phyloP scores from a whole-genome alignment of 2,797 vertebrate genomes.

The Melanotaenia maccullochi region DNA sequence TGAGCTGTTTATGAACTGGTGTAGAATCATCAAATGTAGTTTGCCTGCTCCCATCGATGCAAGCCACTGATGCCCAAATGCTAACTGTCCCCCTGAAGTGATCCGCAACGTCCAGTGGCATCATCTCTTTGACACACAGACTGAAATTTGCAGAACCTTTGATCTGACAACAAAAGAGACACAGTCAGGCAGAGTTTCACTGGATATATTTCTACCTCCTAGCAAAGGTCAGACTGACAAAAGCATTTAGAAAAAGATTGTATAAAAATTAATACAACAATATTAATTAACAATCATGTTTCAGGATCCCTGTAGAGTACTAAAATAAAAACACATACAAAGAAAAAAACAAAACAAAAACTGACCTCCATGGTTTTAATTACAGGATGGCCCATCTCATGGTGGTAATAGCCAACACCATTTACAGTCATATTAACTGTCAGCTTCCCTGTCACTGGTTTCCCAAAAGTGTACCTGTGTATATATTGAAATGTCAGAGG shows the following conservation, averaged over 20 bases:
- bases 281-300: slow-evolving; percentile 8
- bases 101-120: slow-evolving; percentile 90
- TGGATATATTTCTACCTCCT: neutral
- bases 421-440: slow-evolving; percentile 93
- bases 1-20: slow-evolving; percentile 92
- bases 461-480: slow-evolving; percentile 93
- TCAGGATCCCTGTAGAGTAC: neutral
- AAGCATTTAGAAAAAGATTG: slow-evolving; percentile 2
- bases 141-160: slow-evolving; percentile 88
- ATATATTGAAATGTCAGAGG: slow-evolving; percentile 25
- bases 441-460: slow-evolving; percentile 89
- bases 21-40: slow-evolving; percentile 92
- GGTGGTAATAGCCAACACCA: slow-evolving; percentile 93
- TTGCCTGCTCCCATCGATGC: slow-evolving; percentile 88
- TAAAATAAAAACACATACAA: slow-evolving; percentile 6
- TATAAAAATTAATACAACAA: neutral
- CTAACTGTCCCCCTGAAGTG: slow-evolving; percentile 92
- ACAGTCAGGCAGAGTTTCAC: neutral
- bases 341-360: neutral
- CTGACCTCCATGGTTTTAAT: slow-evolving; percentile 91
- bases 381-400: slow-evolving; percentile 91
- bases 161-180: slow-evolving; percentile 79
- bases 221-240: neutral
- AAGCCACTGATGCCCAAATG: slow-evolving; percentile 90
- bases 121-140: slow-evolving; percentile 92